Conservation (phyloP, 37 sponge, comb jelly and placozoan species). For the Petrosia ficiformis region DNA sequence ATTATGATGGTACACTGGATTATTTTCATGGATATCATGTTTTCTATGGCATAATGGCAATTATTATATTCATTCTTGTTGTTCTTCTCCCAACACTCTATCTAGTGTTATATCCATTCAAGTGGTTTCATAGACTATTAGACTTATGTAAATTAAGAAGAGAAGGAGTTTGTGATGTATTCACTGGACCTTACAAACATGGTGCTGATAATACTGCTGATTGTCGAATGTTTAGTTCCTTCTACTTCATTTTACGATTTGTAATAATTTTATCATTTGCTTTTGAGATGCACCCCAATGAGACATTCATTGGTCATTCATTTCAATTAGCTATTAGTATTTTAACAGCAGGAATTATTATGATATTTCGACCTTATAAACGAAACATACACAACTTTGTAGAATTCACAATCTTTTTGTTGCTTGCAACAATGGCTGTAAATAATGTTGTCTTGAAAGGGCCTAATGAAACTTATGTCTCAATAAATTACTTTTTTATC, state of each 20-base stretch:
- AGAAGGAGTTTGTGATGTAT: not conserved
- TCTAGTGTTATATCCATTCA: not conserved
- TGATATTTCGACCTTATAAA: not conserved
- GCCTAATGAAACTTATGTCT: no score
- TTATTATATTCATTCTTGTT: not conserved
- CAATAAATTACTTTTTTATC: no score
- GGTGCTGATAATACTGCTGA: not conserved
- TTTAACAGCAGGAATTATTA: not conserved
- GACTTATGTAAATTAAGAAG: not conserved
- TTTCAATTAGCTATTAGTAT: not conserved
- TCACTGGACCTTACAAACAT: not conserved
- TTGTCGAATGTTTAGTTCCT: not conserved
- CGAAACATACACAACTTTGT: not conserved
- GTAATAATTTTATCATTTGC: not conserved
- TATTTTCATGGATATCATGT: not conserved
- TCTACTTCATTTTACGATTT: not conserved
- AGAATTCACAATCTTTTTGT: not conserved
- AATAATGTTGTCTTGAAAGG: no score
- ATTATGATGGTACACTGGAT: not conserved
- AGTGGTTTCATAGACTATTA: not conserved
- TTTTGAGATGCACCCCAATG: not conserved
- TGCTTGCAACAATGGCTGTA: no score
- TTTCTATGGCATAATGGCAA: not conserved
- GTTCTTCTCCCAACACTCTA: not conserved
- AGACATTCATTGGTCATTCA: not conserved